Percentiles rank a stretch among this genome's conserved stretches.
phyloP scores from a whole-genome alignment of 2,888 invertebrate genomes.

The Lithophane ornitopus region DNA sequence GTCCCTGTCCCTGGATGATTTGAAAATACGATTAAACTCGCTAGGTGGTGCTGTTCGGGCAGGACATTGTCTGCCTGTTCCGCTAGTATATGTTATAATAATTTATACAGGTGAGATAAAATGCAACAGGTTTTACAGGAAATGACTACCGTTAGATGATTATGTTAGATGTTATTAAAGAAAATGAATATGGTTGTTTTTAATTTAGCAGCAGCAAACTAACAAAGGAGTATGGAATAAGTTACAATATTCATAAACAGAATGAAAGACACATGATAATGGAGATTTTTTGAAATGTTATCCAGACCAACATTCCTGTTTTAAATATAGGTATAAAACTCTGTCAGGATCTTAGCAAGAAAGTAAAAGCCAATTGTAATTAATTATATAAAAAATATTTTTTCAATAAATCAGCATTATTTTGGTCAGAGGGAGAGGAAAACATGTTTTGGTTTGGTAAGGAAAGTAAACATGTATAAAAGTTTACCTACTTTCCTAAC shows the following conservation, averaged over 20 bases:
- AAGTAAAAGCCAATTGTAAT: neutral
- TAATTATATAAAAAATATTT: neutral
- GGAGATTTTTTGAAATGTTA: neutral
- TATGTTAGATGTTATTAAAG: neutral
- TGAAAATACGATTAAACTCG: too few relatives aligned
- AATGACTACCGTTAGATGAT: too few relatives aligned
- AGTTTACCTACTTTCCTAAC: neutral
- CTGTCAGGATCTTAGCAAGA: neutral
- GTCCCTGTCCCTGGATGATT: too few relatives aligned
- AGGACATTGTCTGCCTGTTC: too few relatives aligned
- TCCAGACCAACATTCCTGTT: neutral
- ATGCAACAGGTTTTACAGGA: neutral
- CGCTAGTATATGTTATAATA: too few relatives aligned
- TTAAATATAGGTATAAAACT: neutral
- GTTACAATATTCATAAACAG: neutral
- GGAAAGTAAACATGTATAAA: neutral
- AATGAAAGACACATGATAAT: neutral
- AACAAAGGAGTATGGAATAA: neutral
- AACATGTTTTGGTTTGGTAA: neutral
- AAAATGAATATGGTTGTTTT: neutral
- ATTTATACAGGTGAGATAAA: neutral
- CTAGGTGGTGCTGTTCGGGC: too few relatives aligned
- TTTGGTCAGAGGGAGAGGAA: neutral
- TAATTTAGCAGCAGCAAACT: conserved; percentile 5
- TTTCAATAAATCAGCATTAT: neutral